Evolutionary conservation across 2,797 vertebrate genomes (phyloP).

Genomic region (Micropoecilia bifurca): DNA sequence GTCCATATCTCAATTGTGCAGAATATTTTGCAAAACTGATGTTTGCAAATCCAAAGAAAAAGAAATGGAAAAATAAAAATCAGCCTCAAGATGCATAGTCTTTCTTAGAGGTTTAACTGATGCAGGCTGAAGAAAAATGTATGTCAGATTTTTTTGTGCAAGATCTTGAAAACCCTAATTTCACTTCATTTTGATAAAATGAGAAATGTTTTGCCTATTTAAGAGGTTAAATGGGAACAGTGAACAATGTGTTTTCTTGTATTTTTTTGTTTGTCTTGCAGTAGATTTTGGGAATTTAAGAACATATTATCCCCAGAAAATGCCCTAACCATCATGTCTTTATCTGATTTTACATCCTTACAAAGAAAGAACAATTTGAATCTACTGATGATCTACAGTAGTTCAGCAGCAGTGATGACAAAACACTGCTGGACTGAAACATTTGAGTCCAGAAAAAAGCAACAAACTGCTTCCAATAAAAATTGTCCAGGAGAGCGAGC

Average conservation of each 20-base stretch:
- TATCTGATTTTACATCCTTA: neutral
- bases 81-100: neutral
- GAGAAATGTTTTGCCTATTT: neutral
- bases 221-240: neutral
- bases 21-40: neutral
- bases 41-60: neutral
- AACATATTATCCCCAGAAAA: neutral
- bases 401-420: neutral
- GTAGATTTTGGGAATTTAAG: neutral
- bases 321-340: neutral
- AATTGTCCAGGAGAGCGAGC: conserved; percentile 47
- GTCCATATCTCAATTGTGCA: neutral
- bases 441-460: conserved; percentile 9
- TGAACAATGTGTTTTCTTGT: neutral
- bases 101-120: neutral
- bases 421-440: neutral
- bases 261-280: neutral
- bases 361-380: neutral
- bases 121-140: neutral
- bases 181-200: neutral
- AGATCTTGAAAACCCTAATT: neutral
- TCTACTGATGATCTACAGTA: neutral
- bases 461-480: conserved; percentile 48
- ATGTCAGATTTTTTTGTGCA: neutral
- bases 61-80: neutral